Conservation (phyloP, 2,113 vertebrate genomes). For the Apaloderma vittatum region DNA sequence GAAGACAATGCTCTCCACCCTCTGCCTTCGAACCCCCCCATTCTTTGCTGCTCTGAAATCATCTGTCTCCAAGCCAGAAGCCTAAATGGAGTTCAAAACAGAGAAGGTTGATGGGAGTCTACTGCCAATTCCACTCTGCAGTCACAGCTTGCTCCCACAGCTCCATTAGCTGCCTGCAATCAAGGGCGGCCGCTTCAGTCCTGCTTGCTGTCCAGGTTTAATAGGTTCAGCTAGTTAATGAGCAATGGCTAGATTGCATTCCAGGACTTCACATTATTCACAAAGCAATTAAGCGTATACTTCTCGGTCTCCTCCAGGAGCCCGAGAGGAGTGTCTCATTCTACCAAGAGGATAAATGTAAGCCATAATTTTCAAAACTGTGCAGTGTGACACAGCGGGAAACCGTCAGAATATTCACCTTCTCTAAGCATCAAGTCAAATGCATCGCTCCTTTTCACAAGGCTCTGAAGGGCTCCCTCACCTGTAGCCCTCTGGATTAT, state of each 20-base stretch:
- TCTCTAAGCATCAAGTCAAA: not conserved
- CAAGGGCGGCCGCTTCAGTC: slow-evolving; percentile 80
- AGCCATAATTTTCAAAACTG: not conserved
- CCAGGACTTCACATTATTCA: slow-evolving; percentile 79
- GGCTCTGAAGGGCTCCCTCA: not conserved
- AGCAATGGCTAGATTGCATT: slow-evolving; percentile 82
- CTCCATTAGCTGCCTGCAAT: slow-evolving; percentile 56
- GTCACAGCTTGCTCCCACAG: slow-evolving; percentile 38
- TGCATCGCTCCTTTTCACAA: not conserved
- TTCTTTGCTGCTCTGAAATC: not conserved
- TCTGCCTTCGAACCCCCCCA: accelerated
- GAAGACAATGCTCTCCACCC: slow-evolving; percentile 2
- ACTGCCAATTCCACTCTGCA: slow-evolving; percentile 47
- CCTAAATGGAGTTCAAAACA: slow-evolving; percentile 44
- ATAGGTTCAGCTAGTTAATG: slow-evolving; percentile 84
- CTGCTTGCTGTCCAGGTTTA: slow-evolving; percentile 80
- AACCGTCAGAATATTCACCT: not conserved
- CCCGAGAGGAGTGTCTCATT: not conserved
- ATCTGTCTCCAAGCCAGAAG: slow-evolving; percentile 42
- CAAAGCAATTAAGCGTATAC: slow-evolving; percentile 71
- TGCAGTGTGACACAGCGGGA: not conserved
- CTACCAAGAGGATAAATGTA: slow-evolving; percentile 25
- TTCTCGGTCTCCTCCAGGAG: slow-evolving; percentile 61
- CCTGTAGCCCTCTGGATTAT: not conserved
- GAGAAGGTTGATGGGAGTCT: slow-evolving; percentile 7